A percentile compares a stretch with the other conserved stretches of the same genome.
phyloP scores from a whole-genome alignment of 2,797 vertebrate species.

The Enteromius viviparus region DNA sequence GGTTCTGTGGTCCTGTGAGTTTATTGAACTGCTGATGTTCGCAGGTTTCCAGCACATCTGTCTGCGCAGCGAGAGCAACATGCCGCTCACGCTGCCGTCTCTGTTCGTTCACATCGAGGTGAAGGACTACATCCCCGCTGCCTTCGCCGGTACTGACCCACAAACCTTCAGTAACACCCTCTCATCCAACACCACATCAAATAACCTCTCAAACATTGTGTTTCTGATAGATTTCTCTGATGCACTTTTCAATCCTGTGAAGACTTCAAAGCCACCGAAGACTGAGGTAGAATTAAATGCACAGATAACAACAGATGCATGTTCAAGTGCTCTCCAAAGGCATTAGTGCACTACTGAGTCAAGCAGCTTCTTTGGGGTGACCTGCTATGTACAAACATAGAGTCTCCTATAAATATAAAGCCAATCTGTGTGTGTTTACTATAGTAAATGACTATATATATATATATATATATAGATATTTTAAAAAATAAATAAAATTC shows the following conservation, averaged over 20 bases:
- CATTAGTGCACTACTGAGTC: neutral
- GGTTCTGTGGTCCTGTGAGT: neutral
- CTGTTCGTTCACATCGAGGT: conserved; percentile 95
- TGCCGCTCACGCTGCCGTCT: conserved; percentile 89
- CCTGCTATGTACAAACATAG: neutral
- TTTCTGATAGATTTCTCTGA: conserved; percentile 89
- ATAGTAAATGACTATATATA: too few relatives aligned
- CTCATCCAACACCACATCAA: neutral
- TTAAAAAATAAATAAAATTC: too few relatives aligned
- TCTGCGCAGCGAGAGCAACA: conserved; percentile 92
- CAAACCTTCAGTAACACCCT: neutral
- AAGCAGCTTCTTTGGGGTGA: neutral
- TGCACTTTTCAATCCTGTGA: conserved; percentile 94
- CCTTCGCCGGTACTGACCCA: conserved; percentile 85
- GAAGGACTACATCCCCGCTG: conserved; percentile 96
- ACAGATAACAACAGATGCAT: neutral
- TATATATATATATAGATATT: too few relatives aligned
- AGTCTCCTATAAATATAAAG: neutral
- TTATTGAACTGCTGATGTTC: neutral
- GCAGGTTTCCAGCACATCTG: conserved; percentile 96
- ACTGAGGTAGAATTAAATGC: conserved; percentile 68
- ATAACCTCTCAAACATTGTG: conserved; percentile 45
- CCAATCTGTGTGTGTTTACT: neutral
- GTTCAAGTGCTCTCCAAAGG: neutral
- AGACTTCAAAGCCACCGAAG: conserved; percentile 76